These are phyloP conservation scores for Crotalus helleri DNA, from an alignment of 2,113 vertebrate genomes.

Conservation along the genomic window DNA sequence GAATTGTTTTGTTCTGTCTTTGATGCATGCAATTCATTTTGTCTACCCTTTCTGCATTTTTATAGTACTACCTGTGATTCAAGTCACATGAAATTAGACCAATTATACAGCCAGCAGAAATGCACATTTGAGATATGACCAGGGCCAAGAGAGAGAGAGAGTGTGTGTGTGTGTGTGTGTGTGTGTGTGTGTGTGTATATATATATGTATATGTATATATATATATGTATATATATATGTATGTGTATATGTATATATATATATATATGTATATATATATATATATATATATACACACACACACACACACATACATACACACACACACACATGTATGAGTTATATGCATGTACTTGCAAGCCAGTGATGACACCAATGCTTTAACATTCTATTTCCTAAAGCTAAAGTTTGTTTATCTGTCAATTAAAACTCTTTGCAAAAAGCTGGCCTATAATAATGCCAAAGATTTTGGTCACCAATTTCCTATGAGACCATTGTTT, in stretches of 20 bases:
- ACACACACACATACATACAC: too few species aligned
- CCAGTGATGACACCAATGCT: neutral
- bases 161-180: too few species aligned
- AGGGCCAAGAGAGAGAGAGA: neutral
- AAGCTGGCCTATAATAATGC: neutral
- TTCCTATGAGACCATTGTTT: neutral
- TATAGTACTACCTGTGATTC: slow-evolving; percentile 28
- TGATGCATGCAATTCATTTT: slow-evolving; percentile 6
- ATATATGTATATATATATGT: too few species aligned
- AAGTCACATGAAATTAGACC: neutral
- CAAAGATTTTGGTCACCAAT: neutral
- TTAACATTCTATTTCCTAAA: neutral
- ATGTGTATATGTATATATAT: too few species aligned
- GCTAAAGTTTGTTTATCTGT: neutral
- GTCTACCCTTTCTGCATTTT: slow-evolving; percentile 3
- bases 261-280: too few species aligned
- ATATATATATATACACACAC: too few species aligned
- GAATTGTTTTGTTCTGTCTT: slow-evolving; percentile 12
- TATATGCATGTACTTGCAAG: neutral
- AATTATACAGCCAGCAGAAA: neutral
- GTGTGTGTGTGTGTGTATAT: too few species aligned
- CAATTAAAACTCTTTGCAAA: neutral
- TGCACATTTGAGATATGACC: neutral
- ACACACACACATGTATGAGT: too few species aligned
- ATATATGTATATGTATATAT: too few species aligned